Base-by-base conservation (phyloP, 37 sponge, comb jelly and placozoan species). In the Spongilla lacustris region DNA sequence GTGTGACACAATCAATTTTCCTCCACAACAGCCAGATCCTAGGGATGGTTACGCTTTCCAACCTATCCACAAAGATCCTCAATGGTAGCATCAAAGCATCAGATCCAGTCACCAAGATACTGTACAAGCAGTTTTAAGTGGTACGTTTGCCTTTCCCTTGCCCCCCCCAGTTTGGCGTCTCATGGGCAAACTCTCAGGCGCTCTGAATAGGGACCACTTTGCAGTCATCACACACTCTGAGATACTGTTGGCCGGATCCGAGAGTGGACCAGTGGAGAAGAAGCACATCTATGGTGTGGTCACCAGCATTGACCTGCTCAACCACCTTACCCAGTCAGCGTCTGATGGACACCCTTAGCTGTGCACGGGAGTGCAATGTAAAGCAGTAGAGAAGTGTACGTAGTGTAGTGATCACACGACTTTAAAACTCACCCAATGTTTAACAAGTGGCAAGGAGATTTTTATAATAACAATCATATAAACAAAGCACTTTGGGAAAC, bases 1-100 rank as follows among this genome's bases (percentile, higher is more conserved):
- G n/a, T 46, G 70, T 11, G 70, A 28, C 10, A 28, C 5, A 28
- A 11, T 25, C 28, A 27, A 21, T 14, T 25, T 25, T 26, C 73
- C n/a, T 25, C 4, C 71, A 69, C 71, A 69, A 71, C 76, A 90
- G 93, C 68, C 75, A 76, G 29, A 78, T 93, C 36, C 48, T 80
- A 68, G 97, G 97, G 14, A 79, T 92, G 85, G 93, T 96, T n/a
- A 94, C 97, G 0, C 74, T 94, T 41, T 81, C 87, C 23, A 90
- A 86, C 73, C 68, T 94, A 77, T 90, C 91, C 69, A 77, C 91
- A 41, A 92, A 87, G 69, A 73, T 96, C 10, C 34, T 89, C 21
- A 76, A 22, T 36, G 92, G 94, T 0, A 49, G 50, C 11, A 89
- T 80, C 27, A 75, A 79, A 4, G 33, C 76, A 5, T 68, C 85